Evolutionary conservation across 2,113 vertebrate species (phyloP).

Genomic region (Zosterops borbonicus): DNA sequence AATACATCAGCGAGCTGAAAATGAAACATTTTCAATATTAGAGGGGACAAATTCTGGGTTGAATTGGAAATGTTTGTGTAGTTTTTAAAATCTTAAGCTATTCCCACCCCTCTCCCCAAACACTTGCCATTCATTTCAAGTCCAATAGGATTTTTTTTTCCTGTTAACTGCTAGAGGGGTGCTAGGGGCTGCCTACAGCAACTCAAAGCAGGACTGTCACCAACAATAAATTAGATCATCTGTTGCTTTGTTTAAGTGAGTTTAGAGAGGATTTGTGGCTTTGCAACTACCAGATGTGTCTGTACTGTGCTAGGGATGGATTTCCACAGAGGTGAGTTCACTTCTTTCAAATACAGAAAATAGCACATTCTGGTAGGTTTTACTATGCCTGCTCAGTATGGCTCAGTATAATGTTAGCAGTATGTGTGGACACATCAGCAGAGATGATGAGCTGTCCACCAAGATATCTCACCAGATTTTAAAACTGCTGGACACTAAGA

Average conservation of each 20-base stretch:
- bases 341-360: background rate
- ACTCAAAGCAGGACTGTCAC: background rate
- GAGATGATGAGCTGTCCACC: background rate
- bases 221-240: background rate
- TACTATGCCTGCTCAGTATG: background rate
- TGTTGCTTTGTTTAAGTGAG: background rate
- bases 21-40: background rate
- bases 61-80: background rate
- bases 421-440: background rate
- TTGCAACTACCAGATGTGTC: background rate
- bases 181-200: background rate
- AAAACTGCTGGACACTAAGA: background rate
- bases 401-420: background rate
- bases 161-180: background rate
- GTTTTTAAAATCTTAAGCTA: background rate
- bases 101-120: background rate
- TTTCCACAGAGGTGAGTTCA: background rate
- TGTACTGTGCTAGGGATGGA: background rate
- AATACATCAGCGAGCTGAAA: background rate
- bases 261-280: conserved; percentile 20
- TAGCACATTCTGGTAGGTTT: background rate
- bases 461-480: background rate
- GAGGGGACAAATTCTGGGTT: background rate
- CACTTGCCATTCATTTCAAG: background rate
- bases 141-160: background rate